Evolutionary conservation across 2,797 vertebrate genomes (phyloP).

Genomic region (Galago senegalensis): DNA sequence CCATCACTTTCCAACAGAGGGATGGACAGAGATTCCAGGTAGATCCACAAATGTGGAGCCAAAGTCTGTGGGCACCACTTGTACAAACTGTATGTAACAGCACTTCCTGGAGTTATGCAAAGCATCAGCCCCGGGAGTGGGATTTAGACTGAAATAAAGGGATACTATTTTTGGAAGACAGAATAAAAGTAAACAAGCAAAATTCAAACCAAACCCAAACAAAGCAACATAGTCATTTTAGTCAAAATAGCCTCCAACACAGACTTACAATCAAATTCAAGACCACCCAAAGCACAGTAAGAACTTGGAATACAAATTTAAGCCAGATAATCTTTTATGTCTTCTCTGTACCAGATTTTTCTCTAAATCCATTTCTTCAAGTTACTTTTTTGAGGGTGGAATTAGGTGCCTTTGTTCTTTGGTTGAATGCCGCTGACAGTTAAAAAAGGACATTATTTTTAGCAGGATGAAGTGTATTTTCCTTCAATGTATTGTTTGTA

Average conservation of each 20-base stretch:
- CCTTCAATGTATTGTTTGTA: background rate
- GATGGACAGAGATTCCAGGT: background rate
- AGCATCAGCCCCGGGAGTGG: background rate
- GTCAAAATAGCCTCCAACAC: background rate
- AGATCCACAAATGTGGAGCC: background rate
- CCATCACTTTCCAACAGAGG: background rate
- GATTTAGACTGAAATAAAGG: background rate
- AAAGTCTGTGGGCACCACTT: accelerated
- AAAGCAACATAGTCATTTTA: background rate
- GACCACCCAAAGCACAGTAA: background rate
- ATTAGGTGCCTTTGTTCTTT: background rate
- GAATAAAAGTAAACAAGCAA: background rate
- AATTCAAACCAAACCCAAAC: background rate
- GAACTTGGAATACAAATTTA: constrained; percentile 30
- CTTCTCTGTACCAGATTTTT: background rate
- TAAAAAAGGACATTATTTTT: constrained; percentile 23
- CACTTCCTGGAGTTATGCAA: background rate
- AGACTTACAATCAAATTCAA: constrained; percentile 48
- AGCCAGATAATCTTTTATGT: background rate
- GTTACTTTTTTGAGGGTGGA: background rate
- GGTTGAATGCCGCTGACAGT: background rate
- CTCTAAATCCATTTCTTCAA: background rate
- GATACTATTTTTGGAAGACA: background rate
- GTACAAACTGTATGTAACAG: too few species aligned
- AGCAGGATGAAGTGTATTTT: background rate